Evolutionary conservation across 2,113 vertebrate genomes (phyloP).

Genomic region (Ciconia stormi): DNA sequence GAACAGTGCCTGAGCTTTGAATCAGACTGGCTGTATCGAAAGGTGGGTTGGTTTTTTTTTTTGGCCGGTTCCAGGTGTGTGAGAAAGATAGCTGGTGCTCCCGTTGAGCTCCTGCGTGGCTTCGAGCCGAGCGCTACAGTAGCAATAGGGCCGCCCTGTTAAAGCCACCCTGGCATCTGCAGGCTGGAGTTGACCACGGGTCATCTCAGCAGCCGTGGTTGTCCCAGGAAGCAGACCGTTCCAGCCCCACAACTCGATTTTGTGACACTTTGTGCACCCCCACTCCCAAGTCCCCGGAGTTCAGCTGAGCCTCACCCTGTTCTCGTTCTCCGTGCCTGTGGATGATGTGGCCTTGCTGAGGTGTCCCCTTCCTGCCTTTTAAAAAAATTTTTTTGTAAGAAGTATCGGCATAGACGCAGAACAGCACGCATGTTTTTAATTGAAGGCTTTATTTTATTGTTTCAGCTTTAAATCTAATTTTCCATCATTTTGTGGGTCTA

Average conservation of each 20-base stretch:
- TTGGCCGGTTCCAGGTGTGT: too few relatives aligned
- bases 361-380: not conserved
- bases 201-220: accelerated
- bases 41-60: too few relatives aligned
- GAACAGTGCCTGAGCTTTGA: not conserved
- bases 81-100: not conserved
- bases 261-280: too few relatives aligned
- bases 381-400: too few relatives aligned
- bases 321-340: not conserved
- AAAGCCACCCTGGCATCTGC: not conserved
- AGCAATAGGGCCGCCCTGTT: accelerated
- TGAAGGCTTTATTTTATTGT: not conserved
- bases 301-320: not conserved
- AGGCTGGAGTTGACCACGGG: not conserved
- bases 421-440: not conserved
- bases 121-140: accelerated
- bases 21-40: accelerated
- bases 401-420: not conserved
- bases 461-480: not conserved
- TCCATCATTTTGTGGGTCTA: not conserved
- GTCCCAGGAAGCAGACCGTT: not conserved
- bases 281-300: not conserved
- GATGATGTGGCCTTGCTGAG: not conserved
- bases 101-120: accelerated
- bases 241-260: accelerated